Conservation (phyloP, 2,888 invertebrate genomes). For the Sisyra nigra region DNA sequence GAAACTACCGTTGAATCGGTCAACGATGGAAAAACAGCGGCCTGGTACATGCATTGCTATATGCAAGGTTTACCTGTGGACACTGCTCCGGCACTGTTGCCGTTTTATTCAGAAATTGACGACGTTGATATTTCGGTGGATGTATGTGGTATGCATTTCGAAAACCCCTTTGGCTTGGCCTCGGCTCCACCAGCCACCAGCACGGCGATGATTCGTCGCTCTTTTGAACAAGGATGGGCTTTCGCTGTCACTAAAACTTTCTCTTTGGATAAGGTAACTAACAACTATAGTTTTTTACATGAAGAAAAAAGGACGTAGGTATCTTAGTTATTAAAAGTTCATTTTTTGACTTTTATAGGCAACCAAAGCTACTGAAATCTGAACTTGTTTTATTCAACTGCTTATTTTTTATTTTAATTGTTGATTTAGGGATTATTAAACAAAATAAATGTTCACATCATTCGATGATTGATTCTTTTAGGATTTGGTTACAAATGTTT, state of each 20-base stretch:
- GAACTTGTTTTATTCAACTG: too few species aligned
- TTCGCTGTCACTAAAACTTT: constrained; percentile 98
- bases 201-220: constrained; percentile 85
- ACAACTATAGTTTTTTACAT: too few species aligned
- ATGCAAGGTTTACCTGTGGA: constrained; percentile 59
- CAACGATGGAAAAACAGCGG: constrained; percentile 95
- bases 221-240: constrained; percentile 93
- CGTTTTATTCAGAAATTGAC: constrained; percentile 87
- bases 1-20: constrained; percentile 98
- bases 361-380: too few species aligned
- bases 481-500: constrained; percentile 93
- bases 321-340: too few species aligned
- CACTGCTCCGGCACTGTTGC: constrained; percentile 59
- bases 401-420: constrained; percentile 5
- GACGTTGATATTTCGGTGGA: constrained; percentile 86
- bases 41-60: constrained; percentile 87
- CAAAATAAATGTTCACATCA: too few species aligned
- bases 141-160: constrained; percentile 84
- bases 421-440: too few species aligned
- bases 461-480: too few species aligned
- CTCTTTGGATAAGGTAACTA: constrained; percentile 69
- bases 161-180: constrained; percentile 94
- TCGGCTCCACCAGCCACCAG: constrained; percentile 94
- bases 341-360: too few species aligned
- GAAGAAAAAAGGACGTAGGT: too few species aligned